phyloP scores from a whole-genome alignment of 1,140 invertebrate species.

The Onthophagus taurus region DNA sequence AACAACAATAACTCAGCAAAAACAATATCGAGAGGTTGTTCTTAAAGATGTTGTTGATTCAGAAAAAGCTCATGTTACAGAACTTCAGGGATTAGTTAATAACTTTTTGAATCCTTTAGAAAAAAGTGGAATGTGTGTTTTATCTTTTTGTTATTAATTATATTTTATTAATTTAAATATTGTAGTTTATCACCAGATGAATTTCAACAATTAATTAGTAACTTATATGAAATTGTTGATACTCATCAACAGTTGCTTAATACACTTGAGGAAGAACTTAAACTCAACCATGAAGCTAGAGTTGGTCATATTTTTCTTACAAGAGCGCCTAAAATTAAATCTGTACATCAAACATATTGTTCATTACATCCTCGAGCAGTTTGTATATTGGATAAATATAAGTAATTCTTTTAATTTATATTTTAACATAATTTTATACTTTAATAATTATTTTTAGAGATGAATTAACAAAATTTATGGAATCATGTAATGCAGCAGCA shows the following conservation, averaged over 20 bases:
- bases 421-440: neutral
- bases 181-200: slow-evolving; percentile 74
- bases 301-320: slow-evolving; percentile 87
- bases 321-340: slow-evolving; percentile 76
- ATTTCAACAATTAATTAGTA: slow-evolving; percentile 76
- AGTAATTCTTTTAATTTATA: slow-evolving; percentile 46
- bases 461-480: slow-evolving; percentile 79
- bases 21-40: slow-evolving; percentile 48
- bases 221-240: slow-evolving; percentile 78
- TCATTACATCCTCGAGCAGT: slow-evolving; percentile 84
- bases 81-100: slow-evolving; percentile 73
- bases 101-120: slow-evolving; percentile 79
- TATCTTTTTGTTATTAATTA: neutral
- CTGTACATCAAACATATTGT: slow-evolving; percentile 81
- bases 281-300: slow-evolving; percentile 64
- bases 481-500: slow-evolving; percentile 66
- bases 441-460: slow-evolving; percentile 50
- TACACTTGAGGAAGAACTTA: slow-evolving; percentile 63
- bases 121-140: slow-evolving; percentile 72
- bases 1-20: slow-evolving; percentile 25
- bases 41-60: slow-evolving; percentile 89
- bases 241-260: slow-evolving; percentile 70
- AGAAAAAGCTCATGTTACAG: slow-evolving; percentile 79
- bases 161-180: slow-evolving; percentile 14
- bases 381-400: slow-evolving; percentile 81